Percentiles rank a stretch among this genome's conserved stretches.
These are phyloP conservation scores for Chelonoidis abingdonii DNA, from an alignment of 2,113 vertebrate species.

Conservation along the genomic window DNA sequence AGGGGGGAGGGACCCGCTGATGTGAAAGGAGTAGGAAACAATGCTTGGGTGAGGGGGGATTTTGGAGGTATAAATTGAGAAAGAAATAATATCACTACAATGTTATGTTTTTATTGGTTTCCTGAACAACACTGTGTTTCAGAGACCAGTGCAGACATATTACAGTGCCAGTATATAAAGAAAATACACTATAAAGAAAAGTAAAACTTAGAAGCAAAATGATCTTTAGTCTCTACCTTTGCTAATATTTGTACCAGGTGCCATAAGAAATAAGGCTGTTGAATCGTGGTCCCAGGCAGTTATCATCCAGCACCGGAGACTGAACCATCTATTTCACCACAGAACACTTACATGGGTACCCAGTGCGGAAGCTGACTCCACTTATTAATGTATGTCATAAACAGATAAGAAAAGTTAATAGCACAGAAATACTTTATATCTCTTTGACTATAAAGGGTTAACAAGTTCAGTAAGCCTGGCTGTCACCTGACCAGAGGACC, in stretches of 20 bases:
- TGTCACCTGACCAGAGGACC: too few species aligned
- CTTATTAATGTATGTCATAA: neutral
- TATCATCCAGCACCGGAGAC: neutral
- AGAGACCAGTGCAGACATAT: neutral
- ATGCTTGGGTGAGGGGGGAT: neutral
- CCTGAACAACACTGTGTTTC: neutral
- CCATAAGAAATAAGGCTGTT: neutral
- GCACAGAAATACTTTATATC: too few species aligned
- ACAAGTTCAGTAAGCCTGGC: too few species aligned
- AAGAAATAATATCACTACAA: neutral
- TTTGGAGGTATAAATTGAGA: neutral
- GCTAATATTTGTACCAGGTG: neutral
- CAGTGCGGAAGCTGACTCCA: neutral
- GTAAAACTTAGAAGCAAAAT: neutral
- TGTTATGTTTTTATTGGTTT: neutral
- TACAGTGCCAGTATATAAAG: neutral
- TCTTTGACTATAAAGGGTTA: too few species aligned
- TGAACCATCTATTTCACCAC: neutral
- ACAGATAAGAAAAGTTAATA: too few species aligned
- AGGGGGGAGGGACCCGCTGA: neutral
- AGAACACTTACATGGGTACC: neutral
- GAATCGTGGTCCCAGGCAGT: fast-evolving
- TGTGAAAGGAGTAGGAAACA: neutral
- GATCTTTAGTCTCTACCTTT: neutral
- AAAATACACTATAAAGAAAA: neutral